Percentiles rank a stretch among this genome's conserved stretches.
phyloP scores from a whole-genome alignment of 2,888 invertebrate genomes.

The Capitulum mitella region DNA sequence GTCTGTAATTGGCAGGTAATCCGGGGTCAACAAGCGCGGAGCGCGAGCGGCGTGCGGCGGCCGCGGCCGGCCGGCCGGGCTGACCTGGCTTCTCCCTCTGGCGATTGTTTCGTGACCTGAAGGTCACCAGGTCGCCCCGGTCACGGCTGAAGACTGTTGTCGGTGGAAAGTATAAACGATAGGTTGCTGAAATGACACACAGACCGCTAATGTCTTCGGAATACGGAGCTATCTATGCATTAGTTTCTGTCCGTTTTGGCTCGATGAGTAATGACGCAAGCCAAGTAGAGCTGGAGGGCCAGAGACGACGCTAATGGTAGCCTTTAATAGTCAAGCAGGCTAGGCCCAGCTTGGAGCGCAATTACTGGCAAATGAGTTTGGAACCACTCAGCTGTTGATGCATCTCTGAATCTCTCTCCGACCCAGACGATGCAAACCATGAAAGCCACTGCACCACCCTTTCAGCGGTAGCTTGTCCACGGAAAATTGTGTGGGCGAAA shows the following conservation, averaged over 20 bases:
- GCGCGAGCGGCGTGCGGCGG: neutral
- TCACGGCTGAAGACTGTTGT: too few species aligned
- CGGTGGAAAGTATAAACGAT: too few species aligned
- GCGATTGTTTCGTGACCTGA: too few species aligned
- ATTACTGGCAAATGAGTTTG: neutral
- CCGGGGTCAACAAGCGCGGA: neutral
- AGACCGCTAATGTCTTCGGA: neutral
- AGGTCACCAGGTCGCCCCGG: neutral
- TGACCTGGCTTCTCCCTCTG: neutral
- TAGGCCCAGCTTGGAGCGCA: neutral
- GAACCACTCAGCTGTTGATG: neutral
- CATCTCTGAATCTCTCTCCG: neutral
- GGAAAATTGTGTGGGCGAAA: neutral
- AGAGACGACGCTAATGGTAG: neutral
- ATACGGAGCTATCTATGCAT: conserved; percentile 8
- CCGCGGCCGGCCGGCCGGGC: neutral
- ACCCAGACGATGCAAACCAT: neutral
- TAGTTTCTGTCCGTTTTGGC: neutral
- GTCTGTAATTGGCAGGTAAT: neutral
- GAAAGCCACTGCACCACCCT: neutral
- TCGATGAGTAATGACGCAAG: neutral
- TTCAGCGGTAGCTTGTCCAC: neutral
- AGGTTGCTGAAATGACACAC: neutral
- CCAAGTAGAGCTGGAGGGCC: neutral
- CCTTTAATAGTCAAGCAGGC: neutral